Evolutionary conservation across 2,888 invertebrate genomes (phyloP).

Genomic region (Pachycephus smyrnensis): DNA sequence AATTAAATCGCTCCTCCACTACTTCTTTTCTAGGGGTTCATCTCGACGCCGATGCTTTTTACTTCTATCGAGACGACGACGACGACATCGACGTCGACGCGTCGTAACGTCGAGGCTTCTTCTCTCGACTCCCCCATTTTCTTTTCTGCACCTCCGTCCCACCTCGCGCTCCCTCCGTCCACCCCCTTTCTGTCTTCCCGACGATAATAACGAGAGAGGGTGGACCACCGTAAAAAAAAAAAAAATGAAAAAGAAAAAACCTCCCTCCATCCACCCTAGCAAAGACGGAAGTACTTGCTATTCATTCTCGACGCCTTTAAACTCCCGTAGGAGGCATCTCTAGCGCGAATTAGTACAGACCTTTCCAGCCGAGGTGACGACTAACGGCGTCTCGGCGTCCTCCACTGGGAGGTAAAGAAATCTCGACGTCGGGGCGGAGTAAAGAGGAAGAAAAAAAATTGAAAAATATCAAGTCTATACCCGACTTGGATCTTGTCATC

Average conservation of each 20-base stretch:
- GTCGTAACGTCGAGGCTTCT: background rate
- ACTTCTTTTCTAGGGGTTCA: slow-evolving; percentile 1
- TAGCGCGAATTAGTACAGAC: background rate
- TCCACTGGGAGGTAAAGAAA: background rate
- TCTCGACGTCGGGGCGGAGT: background rate
- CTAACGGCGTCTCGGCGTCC: background rate
- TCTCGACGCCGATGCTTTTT: background rate
- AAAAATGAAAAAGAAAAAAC: background rate
- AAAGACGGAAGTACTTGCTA: background rate
- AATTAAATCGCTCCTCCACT: slow-evolving; percentile 35
- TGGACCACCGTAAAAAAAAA: background rate
- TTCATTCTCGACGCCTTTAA: background rate
- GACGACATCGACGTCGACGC: background rate
- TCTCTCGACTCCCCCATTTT: background rate
- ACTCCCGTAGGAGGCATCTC: background rate
- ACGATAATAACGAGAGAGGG: background rate
- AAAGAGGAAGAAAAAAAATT: background rate
- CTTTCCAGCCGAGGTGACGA: background rate
- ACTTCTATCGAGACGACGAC: background rate
- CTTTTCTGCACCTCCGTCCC: background rate
- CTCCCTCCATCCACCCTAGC: background rate
- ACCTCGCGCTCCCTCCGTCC: background rate
- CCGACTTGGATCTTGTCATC: background rate
- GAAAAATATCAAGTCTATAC: background rate
- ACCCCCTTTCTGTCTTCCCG: background rate